A percentile compares a stretch with the other conserved stretches of the same genome.
These are phyloP conservation scores for Dermatemys mawii DNA, from an alignment of 2,113 vertebrate genomes.

Conservation along the genomic window DNA sequence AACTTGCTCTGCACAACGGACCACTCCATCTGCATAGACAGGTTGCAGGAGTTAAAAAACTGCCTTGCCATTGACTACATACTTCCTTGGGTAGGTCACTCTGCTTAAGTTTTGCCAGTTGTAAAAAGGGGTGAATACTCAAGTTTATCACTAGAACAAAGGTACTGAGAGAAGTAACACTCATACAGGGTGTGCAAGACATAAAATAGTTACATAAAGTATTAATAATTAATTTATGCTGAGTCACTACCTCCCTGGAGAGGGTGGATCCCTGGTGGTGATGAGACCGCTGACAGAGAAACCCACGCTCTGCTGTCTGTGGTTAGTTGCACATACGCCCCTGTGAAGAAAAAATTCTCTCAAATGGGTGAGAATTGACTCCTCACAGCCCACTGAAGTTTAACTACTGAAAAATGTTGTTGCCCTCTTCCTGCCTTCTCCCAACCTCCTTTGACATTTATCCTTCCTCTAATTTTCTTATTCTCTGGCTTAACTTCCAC, in stretches of 20 bases:
- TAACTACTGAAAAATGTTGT: neutral
- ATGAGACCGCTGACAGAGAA: neutral
- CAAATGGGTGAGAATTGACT: neutral
- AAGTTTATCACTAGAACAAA: neutral
- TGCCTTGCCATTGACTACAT: neutral
- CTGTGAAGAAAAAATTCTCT: neutral
- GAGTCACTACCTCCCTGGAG: neutral
- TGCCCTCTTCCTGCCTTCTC: neutral
- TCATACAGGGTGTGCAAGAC: fast-evolving
- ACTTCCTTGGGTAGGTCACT: neutral
- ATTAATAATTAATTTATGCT: neutral
- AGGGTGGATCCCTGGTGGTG: neutral
- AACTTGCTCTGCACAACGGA: neutral
- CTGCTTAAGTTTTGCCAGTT: neutral
- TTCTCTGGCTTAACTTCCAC: neutral
- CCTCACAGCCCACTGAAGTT: neutral
- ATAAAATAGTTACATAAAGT: neutral
- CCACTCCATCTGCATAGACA: neutral
- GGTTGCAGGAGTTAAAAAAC: neutral
- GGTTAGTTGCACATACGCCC: neutral
- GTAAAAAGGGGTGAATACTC: neutral
- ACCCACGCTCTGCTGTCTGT: neutral
- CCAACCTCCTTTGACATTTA: neutral
- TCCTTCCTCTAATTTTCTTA: neutral
- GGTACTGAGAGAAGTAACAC: neutral